Evolutionary conservation across 2,888 invertebrate species (phyloP), one percentile per base, ranked within the genome.

Genomic region (Sussaba pulchella): DNA sequence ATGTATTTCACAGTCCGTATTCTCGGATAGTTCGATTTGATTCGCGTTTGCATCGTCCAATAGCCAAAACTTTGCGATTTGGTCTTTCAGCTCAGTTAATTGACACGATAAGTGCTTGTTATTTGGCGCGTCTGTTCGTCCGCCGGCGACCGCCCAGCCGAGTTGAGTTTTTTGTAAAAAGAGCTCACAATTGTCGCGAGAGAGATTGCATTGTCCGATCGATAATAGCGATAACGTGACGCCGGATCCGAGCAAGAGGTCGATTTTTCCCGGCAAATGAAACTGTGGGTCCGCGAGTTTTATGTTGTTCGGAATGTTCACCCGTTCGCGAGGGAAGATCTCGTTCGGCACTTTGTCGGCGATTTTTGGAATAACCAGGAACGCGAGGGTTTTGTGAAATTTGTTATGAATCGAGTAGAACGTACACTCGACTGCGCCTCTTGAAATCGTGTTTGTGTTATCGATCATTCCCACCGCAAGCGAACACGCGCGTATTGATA

Each of bases 101-200:
- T 75, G 41, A 50, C 70, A 82, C 1, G 59, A 74, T n/a, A n/a
- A n/a, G n/a, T 57, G 63, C 26, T 31, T 0, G n/a, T 17, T 6
- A 43, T 72, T 1, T 21, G 31, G 39, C 12, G 69, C 19, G 21
- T 63, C 31, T 12, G 66, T 63, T 75, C 14, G 24, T 17, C 81
- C 79, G 41, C 84, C 84, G n/a, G 72, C 84, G 8, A 82, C 73
- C 2, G 80, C 75, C 83, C 81, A 82, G 8, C 81, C 82, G 45
- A 83, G 81, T 6, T 73, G 80, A 8, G 84, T 82, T 50, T 83
- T 72, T 36, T 57, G 57, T 43, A 57, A 19, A 21, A 61, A 24
- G 4, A 78, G n/a, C 3, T 61, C 61, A n/a, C 67, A 78, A n/a
- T 26, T 19, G 10, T 73, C 41, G 21, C 64, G 66, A 21, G 71